phyloP scores from a whole-genome alignment of 2,797 vertebrate genomes.

The Syngnathus acus region DNA sequence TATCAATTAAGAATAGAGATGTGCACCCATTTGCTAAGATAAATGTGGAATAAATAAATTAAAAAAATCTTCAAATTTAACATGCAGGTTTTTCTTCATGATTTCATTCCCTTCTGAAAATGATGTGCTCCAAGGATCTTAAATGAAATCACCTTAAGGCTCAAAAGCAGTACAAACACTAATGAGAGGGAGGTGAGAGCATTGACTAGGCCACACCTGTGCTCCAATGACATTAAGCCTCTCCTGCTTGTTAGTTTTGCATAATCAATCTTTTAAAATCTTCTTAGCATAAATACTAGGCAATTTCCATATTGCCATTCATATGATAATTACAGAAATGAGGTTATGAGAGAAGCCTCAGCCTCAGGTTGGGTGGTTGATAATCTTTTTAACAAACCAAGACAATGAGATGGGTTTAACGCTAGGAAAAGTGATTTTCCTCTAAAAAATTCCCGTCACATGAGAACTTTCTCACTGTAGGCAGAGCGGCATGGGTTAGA shows the following conservation, averaged over 20 bases:
- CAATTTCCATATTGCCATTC: slow-evolving; percentile 41
- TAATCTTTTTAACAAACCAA: slow-evolving; percentile 18
- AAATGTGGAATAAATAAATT: slow-evolving; percentile 11
- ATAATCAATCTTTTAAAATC: slow-evolving; percentile 36
- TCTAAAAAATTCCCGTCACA: slow-evolving; percentile 21
- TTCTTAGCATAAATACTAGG: slow-evolving; percentile 24
- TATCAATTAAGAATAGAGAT: slow-evolving; percentile 14
- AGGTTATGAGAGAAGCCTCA: slow-evolving; percentile 23
- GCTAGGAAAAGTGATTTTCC: slow-evolving; percentile 14
- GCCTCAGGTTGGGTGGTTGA: slow-evolving; percentile 18
- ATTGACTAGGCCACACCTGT: slow-evolving; percentile 40
- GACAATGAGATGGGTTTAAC: slow-evolving; percentile 20
- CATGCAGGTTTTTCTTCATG: slow-evolving; percentile 6
- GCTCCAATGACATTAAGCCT: slow-evolving; percentile 32
- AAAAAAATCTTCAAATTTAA: slow-evolving; percentile 18
- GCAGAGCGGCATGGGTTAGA: not conserved
- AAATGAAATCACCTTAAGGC: slow-evolving; percentile 28
- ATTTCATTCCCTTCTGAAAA: slow-evolving; percentile 8
- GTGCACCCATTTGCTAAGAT: slow-evolving; percentile 26
- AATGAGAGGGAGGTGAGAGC: slow-evolving; percentile 35
- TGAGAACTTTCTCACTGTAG: slow-evolving; percentile 38
- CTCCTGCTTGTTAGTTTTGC: slow-evolving; percentile 27
- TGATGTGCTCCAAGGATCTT: slow-evolving; percentile 24
- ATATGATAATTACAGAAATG: slow-evolving; percentile 42
- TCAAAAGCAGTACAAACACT: slow-evolving; percentile 19